phyloP scores from a whole-genome alignment of 2,888 invertebrate genomes.

The Ferdinandea cuprea region DNA sequence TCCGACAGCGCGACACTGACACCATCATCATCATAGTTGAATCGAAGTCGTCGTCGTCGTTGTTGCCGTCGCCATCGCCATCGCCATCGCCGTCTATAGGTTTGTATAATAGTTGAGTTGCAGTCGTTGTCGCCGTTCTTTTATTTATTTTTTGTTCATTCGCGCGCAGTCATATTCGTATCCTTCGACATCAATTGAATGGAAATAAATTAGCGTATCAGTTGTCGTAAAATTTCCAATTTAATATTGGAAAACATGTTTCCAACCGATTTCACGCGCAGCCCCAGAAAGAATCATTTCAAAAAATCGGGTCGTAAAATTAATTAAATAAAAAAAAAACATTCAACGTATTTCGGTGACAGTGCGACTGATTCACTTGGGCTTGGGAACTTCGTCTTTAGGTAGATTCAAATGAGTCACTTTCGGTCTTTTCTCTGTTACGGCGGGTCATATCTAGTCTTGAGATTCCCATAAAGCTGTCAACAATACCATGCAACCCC shows the following conservation, averaged over 20 bases:
- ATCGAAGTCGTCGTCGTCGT: constrained; percentile 28
- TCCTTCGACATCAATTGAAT: constrained; percentile 74
- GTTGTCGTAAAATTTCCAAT: constrained; percentile 72
- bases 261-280: constrained; percentile 63
- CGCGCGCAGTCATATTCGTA: constrained; percentile 71
- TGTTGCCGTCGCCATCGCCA: constrained; percentile 34
- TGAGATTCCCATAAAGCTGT: too few relatives aligned
- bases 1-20: constrained; percentile 64
- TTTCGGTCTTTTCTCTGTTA: too few relatives aligned
- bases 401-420: too few relatives aligned
- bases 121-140: constrained; percentile 36
- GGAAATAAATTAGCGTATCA: constrained; percentile 73
- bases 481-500: too few relatives aligned
- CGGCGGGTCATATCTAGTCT: too few relatives aligned
- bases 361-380: constrained; percentile 46
- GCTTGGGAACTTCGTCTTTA: too few relatives aligned
- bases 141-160: constrained; percentile 48
- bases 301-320: constrained; percentile 65
- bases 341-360: constrained; percentile 6
- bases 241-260: constrained; percentile 71
- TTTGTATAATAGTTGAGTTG: constrained; percentile 9
- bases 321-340: constrained; percentile 30
- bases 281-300: constrained; percentile 23
- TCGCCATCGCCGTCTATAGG: background rate
- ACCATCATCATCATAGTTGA: constrained; percentile 56